These are phyloP conservation scores for Limanda limanda DNA, from an alignment of 2,113 vertebrate genomes.

Conservation along the genomic window DNA sequence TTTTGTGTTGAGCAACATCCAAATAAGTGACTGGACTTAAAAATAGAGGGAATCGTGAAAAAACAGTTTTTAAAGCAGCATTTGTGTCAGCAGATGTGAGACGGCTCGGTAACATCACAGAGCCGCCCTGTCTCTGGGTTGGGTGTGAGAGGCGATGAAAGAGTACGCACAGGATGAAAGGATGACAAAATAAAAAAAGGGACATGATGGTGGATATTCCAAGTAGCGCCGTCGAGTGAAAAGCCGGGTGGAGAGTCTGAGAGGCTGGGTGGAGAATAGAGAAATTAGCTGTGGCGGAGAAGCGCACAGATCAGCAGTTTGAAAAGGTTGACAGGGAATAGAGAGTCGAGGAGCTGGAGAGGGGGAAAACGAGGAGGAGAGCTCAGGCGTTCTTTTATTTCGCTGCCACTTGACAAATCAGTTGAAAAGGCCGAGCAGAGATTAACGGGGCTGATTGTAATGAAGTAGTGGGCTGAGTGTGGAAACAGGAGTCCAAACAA, in stretches of 20 bases:
- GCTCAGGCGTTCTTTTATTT: slow-evolving; percentile 41
- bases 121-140: neutral
- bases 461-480: neutral
- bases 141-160: slow-evolving; percentile 21
- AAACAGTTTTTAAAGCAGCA: neutral
- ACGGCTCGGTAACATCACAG: neutral
- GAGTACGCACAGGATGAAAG: slow-evolving; percentile 19
- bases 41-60: neutral
- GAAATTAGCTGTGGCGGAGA: slow-evolving; percentile 47
- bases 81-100: slow-evolving; percentile 1
- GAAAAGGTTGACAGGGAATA: slow-evolving; percentile 51
- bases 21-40: neutral
- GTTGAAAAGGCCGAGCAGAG: slow-evolving; percentile 11
- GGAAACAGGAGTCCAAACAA: neutral
- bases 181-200: neutral
- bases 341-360: slow-evolving; percentile 18
- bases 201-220: slow-evolving; percentile 14
- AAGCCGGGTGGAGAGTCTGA: slow-evolving; percentile 34
- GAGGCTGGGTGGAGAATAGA: slow-evolving; percentile 40
- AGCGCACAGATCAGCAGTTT: slow-evolving; percentile 61
- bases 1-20: too few relatives aligned
- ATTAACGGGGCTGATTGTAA: slow-evolving; percentile 6
- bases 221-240: slow-evolving; percentile 2
- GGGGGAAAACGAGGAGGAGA: neutral
- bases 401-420: slow-evolving; percentile 48